Percentiles rank a stretch among this genome's conserved stretches.
These are phyloP conservation scores for Hydropotes inermis DNA, from an alignment of 2,113 vertebrate species.

Conservation along the genomic window DNA sequence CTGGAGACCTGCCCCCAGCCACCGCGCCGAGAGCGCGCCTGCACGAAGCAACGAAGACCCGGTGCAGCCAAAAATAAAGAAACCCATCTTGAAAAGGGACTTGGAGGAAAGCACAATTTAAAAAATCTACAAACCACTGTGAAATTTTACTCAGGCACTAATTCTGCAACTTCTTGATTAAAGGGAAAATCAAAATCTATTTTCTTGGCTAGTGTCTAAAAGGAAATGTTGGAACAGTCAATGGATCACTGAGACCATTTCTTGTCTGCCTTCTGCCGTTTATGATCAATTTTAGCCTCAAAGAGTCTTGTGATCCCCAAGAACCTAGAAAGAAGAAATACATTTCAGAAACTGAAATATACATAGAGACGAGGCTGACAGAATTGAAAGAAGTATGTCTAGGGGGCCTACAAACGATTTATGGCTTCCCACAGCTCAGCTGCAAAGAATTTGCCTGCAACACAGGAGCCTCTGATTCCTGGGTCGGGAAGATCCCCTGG, in stretches of 20 bases:
- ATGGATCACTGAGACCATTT: background rate
- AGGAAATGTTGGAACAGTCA: background rate
- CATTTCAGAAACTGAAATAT: background rate
- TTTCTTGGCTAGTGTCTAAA: background rate
- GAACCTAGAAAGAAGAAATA: background rate
- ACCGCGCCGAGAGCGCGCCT: rapidly evolving
- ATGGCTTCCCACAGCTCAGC: background rate
- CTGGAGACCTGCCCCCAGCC: background rate
- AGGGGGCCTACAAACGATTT: background rate
- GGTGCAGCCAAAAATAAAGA: background rate
- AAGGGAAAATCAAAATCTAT: background rate
- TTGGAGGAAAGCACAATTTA: background rate
- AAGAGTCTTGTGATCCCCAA: background rate
- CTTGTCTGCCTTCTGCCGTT: background rate
- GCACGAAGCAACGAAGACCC: background rate
- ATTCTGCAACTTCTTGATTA: background rate
- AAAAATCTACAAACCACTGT: background rate
- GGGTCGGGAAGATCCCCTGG: background rate
- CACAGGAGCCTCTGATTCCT: background rate
- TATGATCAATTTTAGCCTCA: background rate
- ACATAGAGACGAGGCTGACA: background rate
- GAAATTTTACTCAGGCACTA: background rate
- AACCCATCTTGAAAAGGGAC: background rate
- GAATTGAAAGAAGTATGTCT: background rate
- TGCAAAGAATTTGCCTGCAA: background rate